phyloP scores from a whole-genome alignment of 2,797 vertebrate species.

The Xenops minutus region DNA sequence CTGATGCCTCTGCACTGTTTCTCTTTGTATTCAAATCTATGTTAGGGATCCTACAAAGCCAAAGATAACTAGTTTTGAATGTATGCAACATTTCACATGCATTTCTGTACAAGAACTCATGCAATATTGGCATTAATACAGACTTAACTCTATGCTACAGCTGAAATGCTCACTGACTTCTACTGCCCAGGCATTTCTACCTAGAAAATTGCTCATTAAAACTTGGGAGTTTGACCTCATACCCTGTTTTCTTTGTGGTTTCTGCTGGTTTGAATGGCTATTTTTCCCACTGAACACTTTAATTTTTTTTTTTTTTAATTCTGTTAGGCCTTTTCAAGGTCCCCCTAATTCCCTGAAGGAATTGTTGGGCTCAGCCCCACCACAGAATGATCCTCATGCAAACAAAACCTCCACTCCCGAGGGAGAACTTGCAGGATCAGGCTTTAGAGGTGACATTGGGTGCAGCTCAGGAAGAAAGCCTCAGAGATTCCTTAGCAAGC shows the following conservation, averaged over 20 bases:
- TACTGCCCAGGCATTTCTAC: conserved; percentile 55
- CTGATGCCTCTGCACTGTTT: not conserved
- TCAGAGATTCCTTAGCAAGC: not conserved
- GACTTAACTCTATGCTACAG: conserved; percentile 56
- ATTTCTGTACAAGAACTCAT: conserved; percentile 71
- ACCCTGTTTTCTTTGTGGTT: conserved; percentile 64
- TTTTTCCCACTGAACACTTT: conserved; percentile 38
- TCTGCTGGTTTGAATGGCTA: conserved; percentile 67
- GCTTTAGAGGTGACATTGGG: not conserved
- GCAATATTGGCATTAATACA: conserved; percentile 63
- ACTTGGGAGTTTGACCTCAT: conserved; percentile 53
- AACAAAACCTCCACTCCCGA: not conserved
- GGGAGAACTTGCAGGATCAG: not conserved
- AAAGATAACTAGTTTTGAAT: conserved; percentile 17
- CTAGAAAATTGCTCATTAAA: conserved; percentile 51
- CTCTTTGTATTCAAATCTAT: conserved; percentile 3
- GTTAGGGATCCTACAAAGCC: conserved; percentile 23
- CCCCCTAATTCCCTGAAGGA: not conserved
- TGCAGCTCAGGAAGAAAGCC: not conserved
- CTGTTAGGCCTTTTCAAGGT: conserved; percentile 20
- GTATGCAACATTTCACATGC: conserved; percentile 53
- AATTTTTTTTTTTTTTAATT: not conserved
- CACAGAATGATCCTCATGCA: not conserved
- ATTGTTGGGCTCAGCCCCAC: not conserved
- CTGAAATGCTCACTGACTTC: conserved; percentile 60